phyloP scores from a whole-genome alignment of 1,140 invertebrate genomes.

The Leguminivora glycinivorella region DNA sequence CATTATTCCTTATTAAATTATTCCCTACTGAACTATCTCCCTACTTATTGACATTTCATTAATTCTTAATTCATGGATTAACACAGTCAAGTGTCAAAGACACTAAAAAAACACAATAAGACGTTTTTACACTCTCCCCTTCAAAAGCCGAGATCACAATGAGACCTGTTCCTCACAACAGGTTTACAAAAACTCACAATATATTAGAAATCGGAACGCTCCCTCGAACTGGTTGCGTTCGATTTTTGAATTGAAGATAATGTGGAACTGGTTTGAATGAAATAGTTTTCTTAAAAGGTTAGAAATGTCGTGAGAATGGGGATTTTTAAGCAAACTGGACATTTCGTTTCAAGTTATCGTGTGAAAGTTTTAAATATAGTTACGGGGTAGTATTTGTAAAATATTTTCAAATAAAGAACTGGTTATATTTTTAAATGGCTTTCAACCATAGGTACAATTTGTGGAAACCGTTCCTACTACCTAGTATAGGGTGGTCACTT shows the following conservation, averaged over 20 bases:
- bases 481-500: too few relatives aligned
- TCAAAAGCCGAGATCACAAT: neutral
- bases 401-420: too few relatives aligned
- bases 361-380: neutral
- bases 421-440: too few relatives aligned
- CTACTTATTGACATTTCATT: too few relatives aligned
- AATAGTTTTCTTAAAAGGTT: slow-evolving; percentile 35
- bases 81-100: too few relatives aligned
- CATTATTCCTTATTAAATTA: too few relatives aligned
- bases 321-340: neutral
- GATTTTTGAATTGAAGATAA: neutral
- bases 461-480: too few relatives aligned
- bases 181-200: slow-evolving; percentile 30
- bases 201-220: slow-evolving; percentile 34
- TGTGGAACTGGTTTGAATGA: slow-evolving; percentile 26
- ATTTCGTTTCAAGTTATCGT: slow-evolving; percentile 20
- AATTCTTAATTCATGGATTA: too few relatives aligned
- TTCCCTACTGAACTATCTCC: too few relatives aligned
- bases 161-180: slow-evolving; percentile 20
- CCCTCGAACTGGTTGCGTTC: slow-evolving; percentile 35
- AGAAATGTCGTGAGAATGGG: slow-evolving; percentile 37
- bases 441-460: too few relatives aligned
- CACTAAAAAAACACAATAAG: neutral
- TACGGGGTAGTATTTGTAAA: neutral
- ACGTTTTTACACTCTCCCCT: slow-evolving; percentile 1